Conservation (phyloP, 2,113 vertebrate species). For the Rynchops niger region DNA sequence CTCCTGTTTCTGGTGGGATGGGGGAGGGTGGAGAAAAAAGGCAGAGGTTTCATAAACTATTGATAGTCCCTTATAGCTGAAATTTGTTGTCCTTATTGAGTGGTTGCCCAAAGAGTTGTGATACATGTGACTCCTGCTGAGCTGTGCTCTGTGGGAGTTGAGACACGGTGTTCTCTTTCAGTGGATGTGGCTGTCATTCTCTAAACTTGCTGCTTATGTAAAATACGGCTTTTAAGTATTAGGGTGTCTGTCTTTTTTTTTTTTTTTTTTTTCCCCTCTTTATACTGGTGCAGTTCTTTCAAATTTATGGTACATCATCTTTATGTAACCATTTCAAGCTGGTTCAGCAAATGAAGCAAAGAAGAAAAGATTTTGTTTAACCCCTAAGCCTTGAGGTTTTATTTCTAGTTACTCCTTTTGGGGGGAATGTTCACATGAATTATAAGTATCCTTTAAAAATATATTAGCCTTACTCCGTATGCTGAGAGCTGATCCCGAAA, state of each 20-base stretch:
- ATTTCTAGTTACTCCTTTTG: not conserved
- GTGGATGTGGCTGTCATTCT: slow-evolving; percentile 22
- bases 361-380: not conserved
- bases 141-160: slow-evolving; percentile 45
- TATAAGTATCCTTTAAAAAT: not conserved
- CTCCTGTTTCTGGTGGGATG: not conserved
- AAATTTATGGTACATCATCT: not conserved
- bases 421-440: not conserved
- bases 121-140: slow-evolving; percentile 12
- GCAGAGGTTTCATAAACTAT: not conserved
- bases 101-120: not conserved
- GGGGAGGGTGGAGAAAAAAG: too few relatives aligned
- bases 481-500: not conserved
- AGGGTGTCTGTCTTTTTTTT: not conserved
- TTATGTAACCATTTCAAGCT: not conserved
- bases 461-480: not conserved
- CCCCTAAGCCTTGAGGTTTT: not conserved
- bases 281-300: not conserved
- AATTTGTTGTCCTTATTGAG: not conserved
- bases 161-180: slow-evolving; percentile 35
- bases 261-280: not conserved
- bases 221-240: slow-evolving; percentile 18
- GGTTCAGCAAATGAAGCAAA: not conserved
- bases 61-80: not conserved
- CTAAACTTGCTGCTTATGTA: slow-evolving; percentile 5